Base-by-base conservation (phyloP, 1,140 invertebrate species). In the Drosophila nannoptera region DNA sequence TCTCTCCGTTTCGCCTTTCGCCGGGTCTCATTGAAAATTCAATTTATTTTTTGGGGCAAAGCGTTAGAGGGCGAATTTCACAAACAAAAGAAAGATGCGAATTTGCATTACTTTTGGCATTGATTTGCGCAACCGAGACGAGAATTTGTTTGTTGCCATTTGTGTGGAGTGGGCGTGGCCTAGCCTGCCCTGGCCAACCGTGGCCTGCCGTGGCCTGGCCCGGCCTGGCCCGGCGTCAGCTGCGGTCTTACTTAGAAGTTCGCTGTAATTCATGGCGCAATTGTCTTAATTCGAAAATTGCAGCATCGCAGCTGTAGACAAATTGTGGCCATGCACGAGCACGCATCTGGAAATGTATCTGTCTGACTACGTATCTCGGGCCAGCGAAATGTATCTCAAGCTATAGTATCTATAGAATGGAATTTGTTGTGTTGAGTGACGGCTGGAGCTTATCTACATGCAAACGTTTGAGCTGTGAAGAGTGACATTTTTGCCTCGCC, bases 281-380 rank as follows among this genome's bases (percentile, higher is more conserved):
- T 84, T 84, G 80, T 86, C 81, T 84, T 84, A 84, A 84, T 86
- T 84, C 70, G 81, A 80, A 84, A 84, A 84, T 84, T 84, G 80
- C 80, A 86, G 71, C 68, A 78, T 71, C 76, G 32, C 66, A 52
- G 54, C 42, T 68, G 46, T 69, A 72, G 75, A 78, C 78, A 82
- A 77, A 75, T 78, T 82, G 75, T 78, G 53, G 64, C 42, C 80
- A 83, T 75, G 75, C 78, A 83, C 65, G 75, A 84, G 65, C 66
- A 76, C 68, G 71, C 78, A 75, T 71, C 70, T 62, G 40, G 12
- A 16, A 16, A 14, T 43, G 64, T 56, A 55, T 52, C 14, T 56
- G 42, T 58, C 32, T 61, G 11, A 1, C 40, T 42, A 4, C 11
- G n/a, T 14, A 12, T 12, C 12, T 11, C 11, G 11, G 4, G 8